phyloP scores from a whole-genome alignment of 2,888 invertebrate genomes.

The Lepas anatifera region DNA sequence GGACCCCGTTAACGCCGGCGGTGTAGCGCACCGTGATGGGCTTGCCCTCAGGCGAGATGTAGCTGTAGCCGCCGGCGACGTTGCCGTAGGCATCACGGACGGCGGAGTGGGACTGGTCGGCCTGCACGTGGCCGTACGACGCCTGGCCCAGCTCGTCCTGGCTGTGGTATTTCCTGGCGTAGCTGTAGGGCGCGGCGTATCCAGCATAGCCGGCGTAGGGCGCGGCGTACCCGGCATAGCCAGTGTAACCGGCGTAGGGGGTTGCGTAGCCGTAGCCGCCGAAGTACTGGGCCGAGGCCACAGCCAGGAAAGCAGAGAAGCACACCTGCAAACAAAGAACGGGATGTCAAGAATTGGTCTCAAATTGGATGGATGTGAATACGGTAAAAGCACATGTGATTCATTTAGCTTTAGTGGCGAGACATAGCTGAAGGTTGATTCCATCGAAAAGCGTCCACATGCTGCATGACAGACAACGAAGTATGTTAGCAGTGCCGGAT shows the following conservation, averaged over 20 bases:
- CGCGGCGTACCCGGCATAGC: slow-evolving; percentile 48
- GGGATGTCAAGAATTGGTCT: too few relatives aligned
- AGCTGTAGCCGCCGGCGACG: slow-evolving; percentile 37
- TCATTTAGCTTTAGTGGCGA: too few relatives aligned
- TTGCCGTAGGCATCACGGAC: slow-evolving; percentile 34
- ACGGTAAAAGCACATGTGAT: too few relatives aligned
- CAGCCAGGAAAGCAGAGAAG: too few relatives aligned
- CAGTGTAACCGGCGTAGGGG: slow-evolving; percentile 26
- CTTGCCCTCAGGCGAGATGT: slow-evolving; percentile 38
- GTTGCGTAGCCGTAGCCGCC: slow-evolving; percentile 21
- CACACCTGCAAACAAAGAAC: too few relatives aligned
- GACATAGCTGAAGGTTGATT: too few relatives aligned
- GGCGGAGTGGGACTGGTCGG: slow-evolving; percentile 25
- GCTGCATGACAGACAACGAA: too few relatives aligned
- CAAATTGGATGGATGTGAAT: too few relatives aligned
- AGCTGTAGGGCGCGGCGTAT: slow-evolving; percentile 23
- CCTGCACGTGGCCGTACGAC: slow-evolving; percentile 21
- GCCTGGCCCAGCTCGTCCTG: slow-evolving; percentile 27
- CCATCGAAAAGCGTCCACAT: too few relatives aligned
- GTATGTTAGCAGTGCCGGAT: too few relatives aligned
- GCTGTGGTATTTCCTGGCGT: slow-evolving; percentile 27
- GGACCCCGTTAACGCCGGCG: slow-evolving; percentile 35
- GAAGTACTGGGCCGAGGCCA: too few relatives aligned
- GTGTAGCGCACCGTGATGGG: slow-evolving; percentile 35
- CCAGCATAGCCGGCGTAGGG: slow-evolving; percentile 10